phyloP scores from a whole-genome alignment of 2,888 invertebrate species.

The Lucinisca nassula region DNA sequence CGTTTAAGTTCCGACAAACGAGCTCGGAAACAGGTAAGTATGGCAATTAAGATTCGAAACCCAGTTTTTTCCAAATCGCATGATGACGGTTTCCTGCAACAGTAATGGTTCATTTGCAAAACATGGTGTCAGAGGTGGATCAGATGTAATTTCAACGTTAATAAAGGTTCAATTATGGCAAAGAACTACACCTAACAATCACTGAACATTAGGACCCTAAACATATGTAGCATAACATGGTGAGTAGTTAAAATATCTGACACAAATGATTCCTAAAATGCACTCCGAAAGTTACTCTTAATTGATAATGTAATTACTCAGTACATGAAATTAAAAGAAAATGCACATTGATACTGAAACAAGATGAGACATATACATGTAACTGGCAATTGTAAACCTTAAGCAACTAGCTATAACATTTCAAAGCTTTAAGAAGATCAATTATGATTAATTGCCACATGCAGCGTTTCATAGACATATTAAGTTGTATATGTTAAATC shows the following conservation, averaged over 20 bases:
- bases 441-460: neutral
- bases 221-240: neutral
- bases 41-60: too few species aligned
- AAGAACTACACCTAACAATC: neutral
- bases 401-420: too few species aligned
- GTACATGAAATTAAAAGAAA: neutral
- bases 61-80: neutral
- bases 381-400: too few species aligned
- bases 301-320: neutral
- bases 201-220: neutral
- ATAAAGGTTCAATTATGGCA: neutral
- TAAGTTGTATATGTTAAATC: too few species aligned
- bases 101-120: neutral
- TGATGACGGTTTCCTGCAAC: neutral
- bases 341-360: neutral
- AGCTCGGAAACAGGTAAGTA: constrained; percentile 4
- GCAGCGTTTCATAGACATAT: too few species aligned
- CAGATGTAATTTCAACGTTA: neutral
- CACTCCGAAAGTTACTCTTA: too few species aligned
- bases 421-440: neutral
- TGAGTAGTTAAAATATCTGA: neutral
- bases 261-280: too few species aligned
- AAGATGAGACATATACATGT: too few species aligned
- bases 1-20: constrained; percentile 4
- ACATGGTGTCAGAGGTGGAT: neutral